phyloP scores from a whole-genome alignment of 2,113 vertebrate genomes.

The Petroica traversi region DNA sequence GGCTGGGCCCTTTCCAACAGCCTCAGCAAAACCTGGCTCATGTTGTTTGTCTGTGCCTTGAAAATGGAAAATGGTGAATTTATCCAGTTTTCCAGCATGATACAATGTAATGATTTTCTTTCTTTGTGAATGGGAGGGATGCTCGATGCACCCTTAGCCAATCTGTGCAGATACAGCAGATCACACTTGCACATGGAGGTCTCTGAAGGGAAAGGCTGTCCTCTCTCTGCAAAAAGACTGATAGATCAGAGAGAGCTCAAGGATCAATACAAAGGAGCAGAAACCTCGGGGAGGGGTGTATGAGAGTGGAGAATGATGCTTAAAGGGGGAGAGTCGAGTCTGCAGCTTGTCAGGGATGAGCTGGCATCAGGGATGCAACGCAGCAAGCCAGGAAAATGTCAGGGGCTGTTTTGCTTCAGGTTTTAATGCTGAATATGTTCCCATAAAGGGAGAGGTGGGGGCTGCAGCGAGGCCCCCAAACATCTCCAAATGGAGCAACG shows the following conservation, averaged over 20 bases:
- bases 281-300: background rate
- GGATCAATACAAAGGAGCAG: slow-evolving; percentile 19
- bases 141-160: accelerated
- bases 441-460: background rate
- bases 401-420: background rate
- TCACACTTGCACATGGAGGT: background rate
- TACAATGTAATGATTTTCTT: background rate
- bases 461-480: background rate
- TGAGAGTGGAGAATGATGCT: background rate
- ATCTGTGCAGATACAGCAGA: accelerated
- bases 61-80: background rate
- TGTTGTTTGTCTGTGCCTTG: background rate
- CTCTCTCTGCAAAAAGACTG: background rate
- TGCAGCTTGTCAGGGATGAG: slow-evolving; percentile 7
- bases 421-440: background rate
- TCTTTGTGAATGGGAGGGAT: background rate
- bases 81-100: background rate
- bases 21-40: background rate
- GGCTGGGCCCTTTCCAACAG: background rate
- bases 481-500: background rate
- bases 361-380: background rate
- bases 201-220: background rate
- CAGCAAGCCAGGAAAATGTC: background rate
- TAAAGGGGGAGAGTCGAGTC: background rate
- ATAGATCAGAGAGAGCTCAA: background rate